Conservation (phyloP, 1,140 invertebrate genomes). For the Drosophila albomicans region DNA sequence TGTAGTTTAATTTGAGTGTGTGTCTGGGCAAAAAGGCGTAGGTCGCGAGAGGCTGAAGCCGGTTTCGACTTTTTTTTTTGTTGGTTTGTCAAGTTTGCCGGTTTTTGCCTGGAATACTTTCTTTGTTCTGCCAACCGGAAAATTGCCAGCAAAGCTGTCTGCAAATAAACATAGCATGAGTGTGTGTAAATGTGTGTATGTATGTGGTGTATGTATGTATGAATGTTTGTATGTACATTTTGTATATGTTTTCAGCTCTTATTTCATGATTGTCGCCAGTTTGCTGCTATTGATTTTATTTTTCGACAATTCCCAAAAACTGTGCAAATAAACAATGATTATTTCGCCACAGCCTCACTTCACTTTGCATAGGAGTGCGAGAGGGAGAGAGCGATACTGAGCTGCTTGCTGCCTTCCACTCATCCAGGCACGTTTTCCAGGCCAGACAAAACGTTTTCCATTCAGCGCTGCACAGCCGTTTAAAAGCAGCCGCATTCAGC, state of each 20-base stretch:
- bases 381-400: background rate
- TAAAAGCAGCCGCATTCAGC: constrained; percentile 82
- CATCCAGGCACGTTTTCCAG: constrained; percentile 57
- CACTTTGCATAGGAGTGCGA: constrained; percentile 34
- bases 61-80: constrained; percentile 37
- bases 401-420: too few species aligned
- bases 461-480: constrained; percentile 82
- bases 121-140: constrained; percentile 71
- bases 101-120: constrained; percentile 67
- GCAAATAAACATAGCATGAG: background rate
- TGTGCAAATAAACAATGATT: constrained; percentile 52
- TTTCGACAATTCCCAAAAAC: constrained; percentile 27
- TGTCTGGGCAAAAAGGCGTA: constrained; percentile 33
- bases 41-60: constrained; percentile 52
- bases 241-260: constrained; percentile 1
- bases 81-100: background rate
- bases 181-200: background rate
- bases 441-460: constrained; percentile 69
- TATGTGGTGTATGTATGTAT: background rate
- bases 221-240: background rate
- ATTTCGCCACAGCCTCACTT: constrained; percentile 32
- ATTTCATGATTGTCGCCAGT: constrained; percentile 22
- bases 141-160: constrained; percentile 43
- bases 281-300: constrained; percentile 41
- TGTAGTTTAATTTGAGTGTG: constrained; percentile 7